Evolutionary conservation across 2,113 vertebrate species (phyloP).

Genomic region (Oreochromis niloticus): DNA sequence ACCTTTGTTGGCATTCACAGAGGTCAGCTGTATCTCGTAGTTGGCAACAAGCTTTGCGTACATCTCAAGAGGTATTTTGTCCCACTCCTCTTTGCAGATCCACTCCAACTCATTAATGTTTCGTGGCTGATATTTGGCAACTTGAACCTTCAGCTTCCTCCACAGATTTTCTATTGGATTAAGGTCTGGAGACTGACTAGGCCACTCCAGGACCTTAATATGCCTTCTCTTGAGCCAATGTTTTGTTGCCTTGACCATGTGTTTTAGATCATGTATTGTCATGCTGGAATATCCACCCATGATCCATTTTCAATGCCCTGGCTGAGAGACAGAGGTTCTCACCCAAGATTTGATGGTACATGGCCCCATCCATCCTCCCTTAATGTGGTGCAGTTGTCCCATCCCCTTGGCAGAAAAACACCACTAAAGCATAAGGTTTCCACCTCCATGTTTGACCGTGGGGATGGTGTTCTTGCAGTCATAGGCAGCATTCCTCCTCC

Average conservation of each 20-base stretch:
- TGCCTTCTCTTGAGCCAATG: neutral
- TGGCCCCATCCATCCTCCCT: neutral
- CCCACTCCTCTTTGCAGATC: neutral
- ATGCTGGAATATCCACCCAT: neutral
- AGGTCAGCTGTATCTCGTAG: neutral
- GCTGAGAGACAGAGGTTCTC: neutral
- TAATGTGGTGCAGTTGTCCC: neutral
- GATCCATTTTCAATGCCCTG: neutral
- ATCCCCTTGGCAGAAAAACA: neutral
- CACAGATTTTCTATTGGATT: neutral
- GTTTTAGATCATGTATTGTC: neutral
- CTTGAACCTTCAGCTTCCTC: neutral
- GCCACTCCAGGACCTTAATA: neutral
- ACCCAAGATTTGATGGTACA: neutral
- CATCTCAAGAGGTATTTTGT: neutral
- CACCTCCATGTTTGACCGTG: neutral
- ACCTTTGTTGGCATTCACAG: neutral
- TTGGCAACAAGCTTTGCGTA: rapidly evolving
- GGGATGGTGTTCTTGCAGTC: neutral
- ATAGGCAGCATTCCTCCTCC: neutral
- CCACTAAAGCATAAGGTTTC: neutral
- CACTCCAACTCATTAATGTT: neutral
- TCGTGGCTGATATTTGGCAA: neutral
- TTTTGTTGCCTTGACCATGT: neutral
- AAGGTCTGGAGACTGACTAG: neutral